A percentile compares a stretch with the other conserved stretches of the same genome.
Evolutionary conservation across 2,113 vertebrate genomes (phyloP).

Genomic region (Colistium nudipinnis): DNA sequence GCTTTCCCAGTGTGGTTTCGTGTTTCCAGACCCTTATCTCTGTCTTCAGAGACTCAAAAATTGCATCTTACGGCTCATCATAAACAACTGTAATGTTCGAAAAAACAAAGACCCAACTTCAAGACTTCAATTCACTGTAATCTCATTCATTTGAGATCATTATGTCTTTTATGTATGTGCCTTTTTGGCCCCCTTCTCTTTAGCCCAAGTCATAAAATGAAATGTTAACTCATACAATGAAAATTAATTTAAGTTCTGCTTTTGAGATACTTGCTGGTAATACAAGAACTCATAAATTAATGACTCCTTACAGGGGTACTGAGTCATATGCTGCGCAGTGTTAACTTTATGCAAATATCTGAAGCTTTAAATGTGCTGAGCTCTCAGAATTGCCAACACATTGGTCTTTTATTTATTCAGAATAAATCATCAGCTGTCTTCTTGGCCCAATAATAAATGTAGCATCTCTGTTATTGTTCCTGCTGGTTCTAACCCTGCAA

Average conservation of each 20-base stretch:
- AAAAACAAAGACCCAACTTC: constrained; percentile 21
- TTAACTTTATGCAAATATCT: constrained; percentile 46
- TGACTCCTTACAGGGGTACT: constrained; percentile 3
- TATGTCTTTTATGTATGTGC: no score
- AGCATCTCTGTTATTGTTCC: constrained; percentile 9
- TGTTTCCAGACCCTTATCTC: constrained; percentile 36
- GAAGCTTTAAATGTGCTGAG: constrained; percentile 33
- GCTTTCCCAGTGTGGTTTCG: constrained; percentile 11
- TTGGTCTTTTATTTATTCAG: constrained; percentile 33
- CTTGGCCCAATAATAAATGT: constrained; percentile 17
- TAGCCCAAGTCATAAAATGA: constrained; percentile 17
- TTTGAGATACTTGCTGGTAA: constrained; percentile 13
- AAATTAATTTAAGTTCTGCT: constrained; percentile 40
- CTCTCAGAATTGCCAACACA: constrained; percentile 27
- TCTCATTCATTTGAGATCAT: constrained; percentile 13
- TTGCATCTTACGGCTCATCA: constrained; percentile 19
- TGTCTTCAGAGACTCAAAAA: constrained; percentile 37
- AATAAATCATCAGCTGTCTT: constrained; percentile 36
- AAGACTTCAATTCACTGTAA: not conserved
- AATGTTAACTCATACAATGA: constrained; percentile 7
- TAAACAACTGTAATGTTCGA: constrained; percentile 31
- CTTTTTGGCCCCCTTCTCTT: no score
- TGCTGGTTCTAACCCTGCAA: constrained; percentile 1
- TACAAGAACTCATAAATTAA: constrained; percentile 22
- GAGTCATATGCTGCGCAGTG: constrained; percentile 6